Evolutionary conservation across 2,888 invertebrate species (phyloP).

Genomic region (Eulithis testata): DNA sequence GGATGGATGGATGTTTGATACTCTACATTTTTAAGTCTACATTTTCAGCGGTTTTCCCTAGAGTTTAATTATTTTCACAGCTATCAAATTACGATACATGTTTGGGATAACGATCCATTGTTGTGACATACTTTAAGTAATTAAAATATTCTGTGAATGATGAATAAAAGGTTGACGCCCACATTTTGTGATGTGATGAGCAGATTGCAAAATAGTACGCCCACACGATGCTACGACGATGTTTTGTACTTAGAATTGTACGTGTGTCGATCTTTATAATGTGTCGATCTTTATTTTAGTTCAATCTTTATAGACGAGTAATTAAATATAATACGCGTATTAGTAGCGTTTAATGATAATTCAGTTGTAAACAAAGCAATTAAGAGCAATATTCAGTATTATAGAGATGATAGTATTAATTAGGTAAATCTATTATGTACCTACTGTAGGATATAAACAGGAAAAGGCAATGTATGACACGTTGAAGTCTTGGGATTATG

Average conservation of each 20-base stretch:
- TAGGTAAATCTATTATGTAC: not conserved
- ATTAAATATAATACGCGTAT: not conserved
- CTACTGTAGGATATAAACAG: conserved; percentile 11
- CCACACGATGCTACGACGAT: not conserved
- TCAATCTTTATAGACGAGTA: not conserved
- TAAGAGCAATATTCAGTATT: conserved; percentile 9
- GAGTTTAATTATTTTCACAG: not conserved
- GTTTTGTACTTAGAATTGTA: too few relatives aligned
- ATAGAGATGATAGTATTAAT: conserved; percentile 13
- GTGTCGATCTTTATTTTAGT: too few relatives aligned
- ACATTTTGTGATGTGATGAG: conserved; percentile 6
- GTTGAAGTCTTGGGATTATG: conserved; percentile 12
- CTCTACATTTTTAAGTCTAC: too few relatives aligned
- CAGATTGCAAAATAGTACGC: conserved; percentile 5
- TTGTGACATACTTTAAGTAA: conserved; percentile 7
- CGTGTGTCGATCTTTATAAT: too few relatives aligned
- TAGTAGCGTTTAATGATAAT: not conserved
- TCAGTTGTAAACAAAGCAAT: conserved; percentile 15
- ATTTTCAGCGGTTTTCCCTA: too few relatives aligned
- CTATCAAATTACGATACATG: not conserved
- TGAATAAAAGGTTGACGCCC: conserved; percentile 13
- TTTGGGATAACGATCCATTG: not conserved
- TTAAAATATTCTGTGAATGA: conserved; percentile 6
- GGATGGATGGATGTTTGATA: too few relatives aligned
- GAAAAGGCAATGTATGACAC: conserved; percentile 11